A percentile compares a stretch with the other conserved stretches of the same genome.
These are phyloP conservation scores for Paramormyrops kingsleyae DNA, from an alignment of 2,113 vertebrate genomes.

Conservation along the genomic window DNA sequence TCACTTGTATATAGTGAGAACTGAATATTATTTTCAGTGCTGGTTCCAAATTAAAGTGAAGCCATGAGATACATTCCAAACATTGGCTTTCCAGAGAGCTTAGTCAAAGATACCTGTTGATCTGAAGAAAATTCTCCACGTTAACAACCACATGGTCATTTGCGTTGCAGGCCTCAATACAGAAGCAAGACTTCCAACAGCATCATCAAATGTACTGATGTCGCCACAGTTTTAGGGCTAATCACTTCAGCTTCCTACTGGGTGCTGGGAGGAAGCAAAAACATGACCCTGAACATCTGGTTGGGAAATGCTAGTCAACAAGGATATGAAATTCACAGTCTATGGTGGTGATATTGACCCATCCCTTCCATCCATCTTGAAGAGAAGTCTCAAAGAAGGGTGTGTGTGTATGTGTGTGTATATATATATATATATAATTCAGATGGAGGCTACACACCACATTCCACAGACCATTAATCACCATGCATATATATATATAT, in stretches of 20 bases:
- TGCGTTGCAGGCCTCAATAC: slow-evolving; percentile 97
- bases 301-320: slow-evolving; percentile 50
- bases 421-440: no score
- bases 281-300: not conserved
- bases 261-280: not conserved
- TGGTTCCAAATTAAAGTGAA: not conserved
- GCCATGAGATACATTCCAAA: not conserved
- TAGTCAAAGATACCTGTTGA: slow-evolving; percentile 96
- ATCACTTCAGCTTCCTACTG: slow-evolving; percentile 72
- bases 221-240: slow-evolving; percentile 60
- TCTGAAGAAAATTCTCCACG: slow-evolving; percentile 97
- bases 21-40: not conserved
- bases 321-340: slow-evolving; percentile 91
- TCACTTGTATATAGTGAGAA: not conserved
- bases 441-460: no score
- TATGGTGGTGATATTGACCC: slow-evolving; percentile 85
- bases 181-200: slow-evolving; percentile 77
- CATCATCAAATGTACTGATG: not conserved
- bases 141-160: slow-evolving; percentile 93
- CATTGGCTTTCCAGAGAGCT: slow-evolving; percentile 70
- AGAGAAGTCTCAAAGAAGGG: slow-evolving; percentile 94
- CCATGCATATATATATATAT: not conserved
- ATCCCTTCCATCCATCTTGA: slow-evolving; percentile 87
- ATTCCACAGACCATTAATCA: no score
- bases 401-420: no score